Evolutionary conservation across 2,797 vertebrate genomes (phyloP), one percentile per base, ranked within the genome.

Genomic region (Nyctibius grandis): DNA sequence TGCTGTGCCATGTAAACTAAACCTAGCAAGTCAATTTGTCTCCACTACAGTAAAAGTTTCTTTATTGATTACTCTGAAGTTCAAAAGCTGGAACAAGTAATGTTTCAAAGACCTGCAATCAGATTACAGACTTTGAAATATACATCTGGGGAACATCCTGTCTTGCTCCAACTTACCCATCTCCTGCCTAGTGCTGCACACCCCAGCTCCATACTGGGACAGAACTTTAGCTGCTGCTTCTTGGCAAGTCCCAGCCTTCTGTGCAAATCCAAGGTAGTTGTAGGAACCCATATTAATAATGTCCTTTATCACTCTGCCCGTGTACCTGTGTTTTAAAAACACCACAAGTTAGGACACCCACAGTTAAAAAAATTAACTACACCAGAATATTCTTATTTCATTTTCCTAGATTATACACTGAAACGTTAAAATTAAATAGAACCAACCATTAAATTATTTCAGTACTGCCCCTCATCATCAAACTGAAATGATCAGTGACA

Each of bases 241-340:
- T 19, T 98, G 98, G 95, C 99, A 99, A 33, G 97, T n/a, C 12
- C 99, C 99, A 14, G 63, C 86, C 80, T 99, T 99, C 95, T 99
- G 98, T 23, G 99, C 99, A 95, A 99, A 99, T 96, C 99, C 99
- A 72, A 99, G 98, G 97, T 99, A 99, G 97, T 99, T 99, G 98
- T 99, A 99, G 3, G 99, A 99, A 63, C 99, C 99, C 99, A 99
- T 99, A 88, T 99, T 99, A 97, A 99, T 99, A 85, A 99, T 98
- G 45, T 97, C 98, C 95, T 99, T 99, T 97, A 99, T 98, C 91
- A 99, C 97, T 96, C 96, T 98, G 53, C 99, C 99, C 1, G 99
- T 99, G 95, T 99, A 98, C 90, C 99, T 99, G 95, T 83, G 81
- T 97, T 97, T 95, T 67, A 96, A 96, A 34, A 96, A 70, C 25